Percentiles rank a stretch among this genome's conserved stretches.
Evolutionary conservation across 2,888 invertebrate species (phyloP).

Genomic region (Pheosia tremula): DNA sequence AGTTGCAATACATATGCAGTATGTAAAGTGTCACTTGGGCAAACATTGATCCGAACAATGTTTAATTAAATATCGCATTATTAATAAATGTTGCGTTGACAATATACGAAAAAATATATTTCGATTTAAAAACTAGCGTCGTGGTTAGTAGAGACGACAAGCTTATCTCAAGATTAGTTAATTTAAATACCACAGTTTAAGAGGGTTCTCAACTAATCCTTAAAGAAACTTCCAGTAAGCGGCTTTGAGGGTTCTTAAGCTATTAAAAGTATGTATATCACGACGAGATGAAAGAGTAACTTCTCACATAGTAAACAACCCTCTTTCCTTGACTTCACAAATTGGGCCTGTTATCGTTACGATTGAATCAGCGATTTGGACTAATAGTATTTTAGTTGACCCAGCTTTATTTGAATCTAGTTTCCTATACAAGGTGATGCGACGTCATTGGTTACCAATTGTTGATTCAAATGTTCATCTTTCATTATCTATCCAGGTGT

Average conservation of each 20-base stretch:
- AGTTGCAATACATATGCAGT: not conserved
- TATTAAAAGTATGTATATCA: slow-evolving; percentile 24
- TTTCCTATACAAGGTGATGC: slow-evolving; percentile 16
- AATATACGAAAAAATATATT: not conserved
- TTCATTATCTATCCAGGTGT: not conserved
- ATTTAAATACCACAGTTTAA: slow-evolving; percentile 16
- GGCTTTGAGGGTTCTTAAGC: slow-evolving; percentile 10
- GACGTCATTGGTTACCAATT: slow-evolving; percentile 27
- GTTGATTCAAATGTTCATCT: slow-evolving; percentile 28
- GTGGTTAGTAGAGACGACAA: not conserved
- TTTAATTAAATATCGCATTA: not conserved
- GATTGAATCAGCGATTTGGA: slow-evolving; percentile 17
- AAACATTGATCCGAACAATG: not conserved
- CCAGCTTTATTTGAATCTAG: slow-evolving; percentile 22
- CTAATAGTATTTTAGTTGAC: slow-evolving; percentile 20
- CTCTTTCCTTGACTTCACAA: slow-evolving; percentile 3
- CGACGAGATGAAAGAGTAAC: slow-evolving; percentile 20
- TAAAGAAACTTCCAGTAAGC: slow-evolving; percentile 14
- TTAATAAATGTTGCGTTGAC: too few relatives aligned
- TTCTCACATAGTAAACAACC: slow-evolving; percentile 8
- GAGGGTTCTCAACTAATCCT: slow-evolving; percentile 17
- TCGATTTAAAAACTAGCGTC: not conserved
- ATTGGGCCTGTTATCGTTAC: slow-evolving; percentile 5
- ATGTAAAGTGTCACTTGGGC: slow-evolving; percentile 1
- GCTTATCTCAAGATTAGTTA: slow-evolving; percentile 6